These are phyloP conservation scores for Glaucopsyche alexis DNA, from an alignment of 2,888 invertebrate genomes.

Conservation along the genomic window DNA sequence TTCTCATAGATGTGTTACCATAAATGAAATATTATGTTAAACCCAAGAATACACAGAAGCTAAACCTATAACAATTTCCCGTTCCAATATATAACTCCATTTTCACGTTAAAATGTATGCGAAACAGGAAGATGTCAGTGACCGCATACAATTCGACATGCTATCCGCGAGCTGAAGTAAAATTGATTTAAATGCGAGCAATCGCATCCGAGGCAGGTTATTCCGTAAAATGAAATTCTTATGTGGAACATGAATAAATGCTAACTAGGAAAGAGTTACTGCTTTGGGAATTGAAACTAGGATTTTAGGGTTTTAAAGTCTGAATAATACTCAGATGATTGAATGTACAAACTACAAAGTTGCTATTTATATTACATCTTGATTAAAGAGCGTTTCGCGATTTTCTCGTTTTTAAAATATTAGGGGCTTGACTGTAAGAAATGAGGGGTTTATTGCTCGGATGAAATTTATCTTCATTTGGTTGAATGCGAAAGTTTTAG, in stretches of 20 bases:
- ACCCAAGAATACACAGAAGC: neutral
- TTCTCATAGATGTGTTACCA: neutral
- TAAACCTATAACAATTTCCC: constrained; percentile 3
- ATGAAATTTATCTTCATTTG: constrained; percentile 16
- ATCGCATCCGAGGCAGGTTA: constrained; percentile 19
- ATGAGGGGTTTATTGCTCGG: constrained; percentile 16
- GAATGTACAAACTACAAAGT: neutral
- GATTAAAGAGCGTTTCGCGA: neutral
- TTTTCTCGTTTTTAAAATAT: neutral
- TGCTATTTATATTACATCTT: neutral
- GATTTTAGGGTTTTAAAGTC: neutral
- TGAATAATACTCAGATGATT: neutral
- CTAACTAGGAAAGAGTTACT: constrained; percentile 13
- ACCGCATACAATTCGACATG: constrained; percentile 68
- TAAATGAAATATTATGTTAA: neutral
- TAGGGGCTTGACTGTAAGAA: neutral
- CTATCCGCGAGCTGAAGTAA: constrained; percentile 64
- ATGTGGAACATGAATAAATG: constrained; percentile 11
- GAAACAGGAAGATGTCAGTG: constrained; percentile 68
- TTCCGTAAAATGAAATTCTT: constrained; percentile 15
- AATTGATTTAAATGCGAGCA: constrained; percentile 62
- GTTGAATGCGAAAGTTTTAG: constrained; percentile 14
- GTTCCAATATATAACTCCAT: constrained; percentile 29
- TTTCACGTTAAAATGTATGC: constrained; percentile 54
- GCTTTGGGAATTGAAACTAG: constrained; percentile 11